Base-by-base conservation (phyloP, 2,797 vertebrate genomes). In the Acanthornis magna region DNA sequence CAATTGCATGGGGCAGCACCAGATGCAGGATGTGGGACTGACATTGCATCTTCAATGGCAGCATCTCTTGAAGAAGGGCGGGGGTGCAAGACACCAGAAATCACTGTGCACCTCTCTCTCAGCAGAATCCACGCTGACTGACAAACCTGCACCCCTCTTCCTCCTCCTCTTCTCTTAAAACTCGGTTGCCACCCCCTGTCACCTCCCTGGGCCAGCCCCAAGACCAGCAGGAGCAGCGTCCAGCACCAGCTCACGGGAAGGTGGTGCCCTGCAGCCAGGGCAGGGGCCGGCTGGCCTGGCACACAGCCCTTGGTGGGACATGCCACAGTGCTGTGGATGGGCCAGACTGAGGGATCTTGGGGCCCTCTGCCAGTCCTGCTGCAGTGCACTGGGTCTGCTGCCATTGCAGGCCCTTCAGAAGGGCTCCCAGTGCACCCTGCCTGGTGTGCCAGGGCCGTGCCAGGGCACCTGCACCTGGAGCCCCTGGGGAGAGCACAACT, bases 21-120 rank as follows among this genome's bases (percentile, higher is more conserved):
- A 2, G 36, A 17, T 51, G 40, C 20, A 23, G 71, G 65, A 30
- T 42, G 26, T 27, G 71, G 54, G 50, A n/a, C 0, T 61, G 85
- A 51, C 40, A 30, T 38, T 0, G 0, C 50, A 7, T n/a, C 58
- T 91, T 36, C 0, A 0, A 10, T 11, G 47, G 30, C 38, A 71
- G 53, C 57, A 12, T 30, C 5, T 1, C 36, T 45, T 45, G 34
- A 60, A 73, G 43, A 45, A n/a, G 13, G 9, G 5, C 17, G 6
- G 22, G 7, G 16, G 40, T 13, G 14, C 40, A 5, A 60, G 48
- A 48, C 36, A 60, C 9, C 53, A 63, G 40, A 60, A 86, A 60
- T 70, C 63, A 92, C 63, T 13, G 10, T 43, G 65, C 36, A 10
- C 38, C 9, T 78, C 36, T 89, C 72, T 94, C 27, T 62, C 36